Conservation (phyloP, 2,888 invertebrate genomes). For the Stenichneumon culpator region DNA sequence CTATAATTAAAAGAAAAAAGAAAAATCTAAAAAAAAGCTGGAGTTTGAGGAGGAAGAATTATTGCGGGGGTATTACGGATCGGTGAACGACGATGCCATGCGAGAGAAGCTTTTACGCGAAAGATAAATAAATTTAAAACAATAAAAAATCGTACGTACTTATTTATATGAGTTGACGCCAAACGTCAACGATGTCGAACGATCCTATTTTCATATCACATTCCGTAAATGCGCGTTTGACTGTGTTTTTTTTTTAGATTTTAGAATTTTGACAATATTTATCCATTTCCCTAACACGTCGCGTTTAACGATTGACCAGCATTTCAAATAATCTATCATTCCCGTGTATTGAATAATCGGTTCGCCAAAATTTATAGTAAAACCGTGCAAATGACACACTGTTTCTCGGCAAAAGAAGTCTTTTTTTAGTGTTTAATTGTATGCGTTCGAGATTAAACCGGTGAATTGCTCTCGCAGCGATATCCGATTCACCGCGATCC, state of each 20-base stretch:
- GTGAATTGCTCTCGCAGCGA: conserved; percentile 65
- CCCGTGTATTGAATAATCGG: conserved; percentile 51
- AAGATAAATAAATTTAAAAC: conserved; percentile 44
- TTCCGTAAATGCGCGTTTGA: conserved; percentile 72
- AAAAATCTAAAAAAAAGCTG: conserved; percentile 53
- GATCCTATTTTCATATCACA: conserved; percentile 69
- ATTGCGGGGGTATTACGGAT: conserved; percentile 75
- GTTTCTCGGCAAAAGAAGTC: conserved; percentile 11
- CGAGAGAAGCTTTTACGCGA: conserved; percentile 64
- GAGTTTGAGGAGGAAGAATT: conserved; percentile 23
- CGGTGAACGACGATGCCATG: conserved; percentile 78
- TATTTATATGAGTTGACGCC: conserved; percentile 38
- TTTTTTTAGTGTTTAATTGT: conserved; percentile 25
- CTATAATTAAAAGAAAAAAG: conserved; percentile 63
- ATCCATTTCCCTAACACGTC: conserved; percentile 28
- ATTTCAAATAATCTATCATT: conserved; percentile 61
- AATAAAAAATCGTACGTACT: conserved; percentile 60
- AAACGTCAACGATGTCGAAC: conserved; percentile 46
- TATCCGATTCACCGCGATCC: conserved; percentile 64
- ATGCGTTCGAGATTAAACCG: conserved; percentile 48
- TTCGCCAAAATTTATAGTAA: conserved; percentile 34
- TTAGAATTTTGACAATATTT: conserved; percentile 43
- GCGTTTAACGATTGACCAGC: conserved; percentile 37
- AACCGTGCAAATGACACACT: conserved; percentile 15
- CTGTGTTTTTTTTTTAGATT: conserved; percentile 43